Base-by-base conservation (phyloP, 2,797 vertebrate genomes). In the Sebastes aleutianus region DNA sequence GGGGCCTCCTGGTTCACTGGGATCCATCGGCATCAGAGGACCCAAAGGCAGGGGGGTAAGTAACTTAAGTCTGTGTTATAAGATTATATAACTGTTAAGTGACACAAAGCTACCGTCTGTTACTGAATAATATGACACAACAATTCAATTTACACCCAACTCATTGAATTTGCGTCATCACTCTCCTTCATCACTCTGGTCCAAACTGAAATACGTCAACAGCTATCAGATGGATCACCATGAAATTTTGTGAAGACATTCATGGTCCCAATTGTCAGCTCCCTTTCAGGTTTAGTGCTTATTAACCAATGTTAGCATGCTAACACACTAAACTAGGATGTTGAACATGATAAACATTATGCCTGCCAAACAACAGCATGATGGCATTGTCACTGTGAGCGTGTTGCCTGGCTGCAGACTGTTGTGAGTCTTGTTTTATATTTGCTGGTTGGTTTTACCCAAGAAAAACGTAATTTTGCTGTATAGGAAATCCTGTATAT, bases 41-140 rank as follows among this genome's bases (percentile, higher is more conserved):
- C 68, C 94, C 3, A 98, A 99, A 91, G 98, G 98, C 74, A 94
- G 67, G 58, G 91, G 90, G 95, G 98, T 99, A 93, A 97, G 97
- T 70, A 2, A 31, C 20, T 61, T 1, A n/a, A 54, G 32, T 54
- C 20, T 62, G 6, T 63, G 5, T 57, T 11, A 31, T 43, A 29
- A 13, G 0, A 13, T 43, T 58, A 36, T 61, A 31, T 70, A 43
- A 22, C 67, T 5, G 36, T 66, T 14, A 64, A 14, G 1, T n/a
- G 24, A 56, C 6, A 6, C 12, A 2, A 29, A 10, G 36, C 18
- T 56, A 3, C 9, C 13, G 12, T 47, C 5, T 47, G 1, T 31
- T 20, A 56, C 10, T 6, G 11, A 31, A 32, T 9, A 7, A 47
- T 39, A 9, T 64, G 13, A 63, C 4, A 14, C 11, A 64, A 24